A percentile compares a stretch with the other conserved stretches of the same genome.
Conservation (phyloP, 2,888 invertebrate species). For the Drosophila engyochracea region DNA sequence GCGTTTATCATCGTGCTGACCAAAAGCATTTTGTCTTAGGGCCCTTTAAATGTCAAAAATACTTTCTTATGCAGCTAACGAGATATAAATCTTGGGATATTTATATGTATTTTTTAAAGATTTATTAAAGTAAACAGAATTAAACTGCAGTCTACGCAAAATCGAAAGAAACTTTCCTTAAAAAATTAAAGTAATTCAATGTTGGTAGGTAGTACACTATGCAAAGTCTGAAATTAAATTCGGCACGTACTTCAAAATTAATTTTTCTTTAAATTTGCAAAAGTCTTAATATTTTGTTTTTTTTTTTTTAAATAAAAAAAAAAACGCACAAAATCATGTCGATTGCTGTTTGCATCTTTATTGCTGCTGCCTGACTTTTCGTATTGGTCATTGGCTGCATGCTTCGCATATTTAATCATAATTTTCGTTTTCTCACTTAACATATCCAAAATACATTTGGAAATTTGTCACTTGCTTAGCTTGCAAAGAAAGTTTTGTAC, state of each 20-base stretch:
- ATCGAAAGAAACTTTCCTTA: neutral
- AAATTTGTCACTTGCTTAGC: constrained; percentile 52
- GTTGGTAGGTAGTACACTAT: neutral
- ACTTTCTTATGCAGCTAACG: constrained; percentile 36
- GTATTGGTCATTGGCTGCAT: constrained; percentile 45
- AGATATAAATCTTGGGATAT: neutral
- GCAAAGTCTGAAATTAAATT: neutral
- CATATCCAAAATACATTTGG: constrained; percentile 55
- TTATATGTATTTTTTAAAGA: neutral
- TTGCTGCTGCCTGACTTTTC: constrained; percentile 20
- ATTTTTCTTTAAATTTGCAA: neutral
- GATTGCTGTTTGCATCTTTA: constrained; percentile 7
- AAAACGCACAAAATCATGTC: constrained; percentile 4
- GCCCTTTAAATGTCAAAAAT: constrained; percentile 28
- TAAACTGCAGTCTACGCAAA: neutral
- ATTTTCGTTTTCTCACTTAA: constrained; percentile 53
- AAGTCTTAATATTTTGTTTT: neutral
- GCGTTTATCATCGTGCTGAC: constrained; percentile 40
- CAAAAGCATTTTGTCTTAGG: constrained; percentile 23
- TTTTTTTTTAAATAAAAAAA: neutral
- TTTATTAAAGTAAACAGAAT: neutral
- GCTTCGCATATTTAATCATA: constrained; percentile 58
- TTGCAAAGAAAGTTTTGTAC: constrained; percentile 66
- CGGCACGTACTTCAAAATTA: neutral
- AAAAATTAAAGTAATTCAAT: neutral